A percentile compares a stretch with the other conserved stretches of the same genome.
phyloP scores from a whole-genome alignment of 2,797 vertebrate genomes.

The Aulostomus chinensis region DNA sequence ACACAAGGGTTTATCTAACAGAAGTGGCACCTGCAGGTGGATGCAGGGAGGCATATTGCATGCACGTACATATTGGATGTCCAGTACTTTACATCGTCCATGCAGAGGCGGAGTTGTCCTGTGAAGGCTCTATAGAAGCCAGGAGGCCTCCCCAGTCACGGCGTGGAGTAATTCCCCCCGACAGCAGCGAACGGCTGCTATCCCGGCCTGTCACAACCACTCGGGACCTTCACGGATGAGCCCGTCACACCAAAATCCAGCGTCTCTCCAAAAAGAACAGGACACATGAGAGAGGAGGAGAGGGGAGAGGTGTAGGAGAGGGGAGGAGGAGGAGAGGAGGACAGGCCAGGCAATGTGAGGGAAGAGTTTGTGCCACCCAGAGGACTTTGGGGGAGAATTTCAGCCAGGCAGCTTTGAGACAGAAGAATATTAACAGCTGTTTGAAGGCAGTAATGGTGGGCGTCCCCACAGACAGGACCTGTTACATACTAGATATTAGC shows the following conservation, averaged over 20 bases:
- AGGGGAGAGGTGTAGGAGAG: constrained; percentile 7
- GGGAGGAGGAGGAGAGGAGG: constrained; percentile 40
- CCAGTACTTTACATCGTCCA: too few relatives aligned
- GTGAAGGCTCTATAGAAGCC: constrained; percentile 25
- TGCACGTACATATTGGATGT: too few relatives aligned
- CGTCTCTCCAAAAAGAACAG: constrained; percentile 31
- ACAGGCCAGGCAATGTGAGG: too few relatives aligned
- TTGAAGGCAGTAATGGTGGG: too few relatives aligned
- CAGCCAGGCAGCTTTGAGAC: too few relatives aligned
- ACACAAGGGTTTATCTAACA: too few relatives aligned
- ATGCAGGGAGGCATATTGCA: too few relatives aligned
- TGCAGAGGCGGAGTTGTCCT: background rate
- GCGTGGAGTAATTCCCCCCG: constrained; percentile 61
- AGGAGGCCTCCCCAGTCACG: constrained; percentile 49
- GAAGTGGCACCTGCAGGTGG: constrained; percentile 4
- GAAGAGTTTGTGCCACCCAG: constrained; percentile 46
- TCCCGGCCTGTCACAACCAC: constrained; percentile 73
- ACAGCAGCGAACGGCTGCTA: constrained; percentile 71
- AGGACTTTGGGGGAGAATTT: constrained; percentile 52
- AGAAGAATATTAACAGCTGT: too few relatives aligned
- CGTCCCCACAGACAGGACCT: too few relatives aligned
- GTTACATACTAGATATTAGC: too few relatives aligned
- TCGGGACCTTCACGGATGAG: constrained; percentile 58
- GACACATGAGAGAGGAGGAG: constrained; percentile 15
- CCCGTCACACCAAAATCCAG: constrained; percentile 55